Conservation (phyloP, 2,113 vertebrate species). For the Orientallactaga bullata region DNA sequence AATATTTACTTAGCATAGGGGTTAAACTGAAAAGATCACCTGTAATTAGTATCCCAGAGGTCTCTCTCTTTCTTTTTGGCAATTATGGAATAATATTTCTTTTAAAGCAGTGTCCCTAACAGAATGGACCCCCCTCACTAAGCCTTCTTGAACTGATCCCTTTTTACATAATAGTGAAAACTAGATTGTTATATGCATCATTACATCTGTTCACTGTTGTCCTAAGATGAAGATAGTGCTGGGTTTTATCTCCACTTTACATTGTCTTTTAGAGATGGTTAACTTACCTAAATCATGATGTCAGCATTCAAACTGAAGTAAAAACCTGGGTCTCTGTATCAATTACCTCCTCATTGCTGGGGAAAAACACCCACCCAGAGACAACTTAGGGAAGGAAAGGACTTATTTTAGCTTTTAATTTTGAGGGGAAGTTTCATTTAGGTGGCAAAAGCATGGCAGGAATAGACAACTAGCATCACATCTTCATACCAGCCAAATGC, state of each 20-base stretch:
- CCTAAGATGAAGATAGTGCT: not conserved
- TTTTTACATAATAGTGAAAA: not conserved
- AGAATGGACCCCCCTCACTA: not conserved
- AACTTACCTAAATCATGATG: not conserved
- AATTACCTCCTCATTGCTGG: no score
- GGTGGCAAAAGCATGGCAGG: no score
- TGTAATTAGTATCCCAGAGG: not conserved
- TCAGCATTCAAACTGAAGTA: not conserved
- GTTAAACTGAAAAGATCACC: not conserved
- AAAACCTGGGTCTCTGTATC: not conserved
- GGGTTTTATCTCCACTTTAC: not conserved
- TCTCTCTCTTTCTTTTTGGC: not conserved
- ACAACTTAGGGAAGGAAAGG: no score
- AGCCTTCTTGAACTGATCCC: fast-evolving
- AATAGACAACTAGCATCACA: no score
- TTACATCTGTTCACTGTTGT: not conserved
- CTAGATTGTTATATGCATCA: not conserved
- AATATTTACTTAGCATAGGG: not conserved
- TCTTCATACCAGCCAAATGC: no score
- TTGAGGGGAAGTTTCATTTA: no score
- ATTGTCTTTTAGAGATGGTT: not conserved
- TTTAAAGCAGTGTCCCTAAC: not conserved
- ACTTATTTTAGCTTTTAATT: no score
- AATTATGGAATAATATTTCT: not conserved
- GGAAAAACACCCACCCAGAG: no score